These are phyloP conservation scores for Caenorhabditis japonica DNA, from an alignment of 2,888 invertebrate genomes.

Conservation along the genomic window DNA sequence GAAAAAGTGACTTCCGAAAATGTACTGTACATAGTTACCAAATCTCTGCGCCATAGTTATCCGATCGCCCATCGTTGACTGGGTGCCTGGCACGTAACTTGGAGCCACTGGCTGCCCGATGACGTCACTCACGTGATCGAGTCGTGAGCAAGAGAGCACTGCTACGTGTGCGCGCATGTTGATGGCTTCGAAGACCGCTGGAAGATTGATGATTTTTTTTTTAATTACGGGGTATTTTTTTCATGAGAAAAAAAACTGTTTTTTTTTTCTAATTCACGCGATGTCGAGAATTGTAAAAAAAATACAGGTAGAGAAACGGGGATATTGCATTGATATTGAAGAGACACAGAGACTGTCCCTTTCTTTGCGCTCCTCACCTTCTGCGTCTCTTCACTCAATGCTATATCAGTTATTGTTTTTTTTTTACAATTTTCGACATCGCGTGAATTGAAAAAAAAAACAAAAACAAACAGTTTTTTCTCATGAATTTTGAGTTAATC, in stretches of 20 bases:
- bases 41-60: conserved; percentile 23
- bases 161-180: conserved; percentile 25
- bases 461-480: no score
- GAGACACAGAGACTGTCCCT: conserved; percentile 2
- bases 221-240: neutral
- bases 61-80: conserved; percentile 17
- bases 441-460: no score
- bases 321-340: no score
- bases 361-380: no score
- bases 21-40: conserved; percentile 15
- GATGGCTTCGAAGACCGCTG: conserved; percentile 17
- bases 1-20: conserved; percentile 34
- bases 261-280: no score
- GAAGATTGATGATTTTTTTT: neutral
- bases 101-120: conserved; percentile 38
- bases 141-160: conserved; percentile 17
- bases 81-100: conserved; percentile 30
- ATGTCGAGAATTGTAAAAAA: no score
- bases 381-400: no score
- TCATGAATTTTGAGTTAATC: no score
- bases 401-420: no score
- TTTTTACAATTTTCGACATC: no score
- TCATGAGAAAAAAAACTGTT: no score
- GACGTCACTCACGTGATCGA: conserved; percentile 28
- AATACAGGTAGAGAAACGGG: no score